phyloP scores from a whole-genome alignment of 2,797 vertebrate genomes.

The Acrocephalus scirpaceus region DNA sequence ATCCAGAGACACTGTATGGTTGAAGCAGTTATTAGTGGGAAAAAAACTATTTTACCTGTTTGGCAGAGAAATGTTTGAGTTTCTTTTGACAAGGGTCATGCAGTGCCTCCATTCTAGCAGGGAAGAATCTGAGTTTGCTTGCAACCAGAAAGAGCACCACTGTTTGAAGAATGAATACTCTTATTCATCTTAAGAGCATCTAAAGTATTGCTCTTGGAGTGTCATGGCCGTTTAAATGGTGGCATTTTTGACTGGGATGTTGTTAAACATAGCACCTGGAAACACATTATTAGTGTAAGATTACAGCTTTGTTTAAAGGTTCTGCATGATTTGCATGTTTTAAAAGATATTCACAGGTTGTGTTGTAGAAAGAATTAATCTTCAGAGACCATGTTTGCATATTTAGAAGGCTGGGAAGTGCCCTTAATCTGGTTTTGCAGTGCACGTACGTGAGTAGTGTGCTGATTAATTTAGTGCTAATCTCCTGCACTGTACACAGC shows the following conservation, averaged over 20 bases:
- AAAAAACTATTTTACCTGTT: not conserved
- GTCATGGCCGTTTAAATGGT: not conserved
- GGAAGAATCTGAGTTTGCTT: not conserved
- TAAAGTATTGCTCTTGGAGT: not conserved
- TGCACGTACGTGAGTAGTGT: fast-evolving
- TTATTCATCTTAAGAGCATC: not conserved
- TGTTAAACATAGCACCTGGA: not conserved
- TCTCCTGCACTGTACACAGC: not conserved
- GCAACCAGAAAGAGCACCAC: not conserved
- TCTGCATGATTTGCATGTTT: not conserved
- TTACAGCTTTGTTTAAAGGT: not conserved
- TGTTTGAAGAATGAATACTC: not conserved
- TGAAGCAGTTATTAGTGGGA: not conserved
- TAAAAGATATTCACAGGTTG: not conserved
- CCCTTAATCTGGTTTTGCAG: not conserved
- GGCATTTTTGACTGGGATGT: not conserved
- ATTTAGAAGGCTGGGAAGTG: not conserved
- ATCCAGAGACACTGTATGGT: not conserved
- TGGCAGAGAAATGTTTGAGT: not conserved
- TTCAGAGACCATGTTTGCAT: not conserved
- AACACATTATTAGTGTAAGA: not conserved
- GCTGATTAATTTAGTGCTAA: not conserved
- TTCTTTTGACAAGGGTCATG: not conserved
- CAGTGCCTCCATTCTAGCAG: not conserved
- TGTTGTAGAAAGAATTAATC: not conserved